Evolutionary conservation across 2,113 vertebrate genomes (phyloP), one percentile per base, ranked within the genome.

Genomic region (Cryptomyrus ogoouensis): DNA sequence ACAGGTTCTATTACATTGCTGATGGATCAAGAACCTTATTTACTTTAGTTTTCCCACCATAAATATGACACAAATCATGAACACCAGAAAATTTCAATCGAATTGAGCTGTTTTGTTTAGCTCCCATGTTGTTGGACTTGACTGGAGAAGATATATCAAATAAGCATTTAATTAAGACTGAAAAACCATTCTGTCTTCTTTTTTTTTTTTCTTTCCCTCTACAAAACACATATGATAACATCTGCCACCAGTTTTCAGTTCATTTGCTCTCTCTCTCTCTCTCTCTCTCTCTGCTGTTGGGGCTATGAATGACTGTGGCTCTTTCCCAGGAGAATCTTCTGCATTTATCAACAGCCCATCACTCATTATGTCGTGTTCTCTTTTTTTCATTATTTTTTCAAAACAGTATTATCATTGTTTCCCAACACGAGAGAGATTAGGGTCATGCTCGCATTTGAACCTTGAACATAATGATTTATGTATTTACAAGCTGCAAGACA

Each of bases 151-250:
- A 70, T 49, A 50, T 77, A n/a, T 24, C 62, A 66, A 88, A 88
- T 77, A 46, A 35, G 62, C 24, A 19, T 88, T 88, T 70, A 39
- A 88, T 77, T 62, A 77, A 50, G 58, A 88, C 44, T n/a, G 42
- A 58, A 70, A 88, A 88, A 49, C 5, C 58, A 88, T 46, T 46
- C 24, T n/a, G 58, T 49, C 58, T 24, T 58, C 52, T 58, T n/a
- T n/a, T 58, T 24, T 24, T 17, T n/a, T 21, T 70, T 12, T 5
- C 21, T 24, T 21, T 3, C n/a, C n/a, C 19, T 46, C 42, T 17
- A 15, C 15, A 15, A 77, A 42, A 39, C 70, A 77, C n/a, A 66
- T 27, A 70, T 31, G 9, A 70, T 80, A 80, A 80, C 74, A 80
- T 80, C 74, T 80, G 74, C 15, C 74, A 35, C 35, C 31, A 42